phyloP scores from a whole-genome alignment of 2,888 invertebrate genomes.

The Protonemura montana region DNA sequence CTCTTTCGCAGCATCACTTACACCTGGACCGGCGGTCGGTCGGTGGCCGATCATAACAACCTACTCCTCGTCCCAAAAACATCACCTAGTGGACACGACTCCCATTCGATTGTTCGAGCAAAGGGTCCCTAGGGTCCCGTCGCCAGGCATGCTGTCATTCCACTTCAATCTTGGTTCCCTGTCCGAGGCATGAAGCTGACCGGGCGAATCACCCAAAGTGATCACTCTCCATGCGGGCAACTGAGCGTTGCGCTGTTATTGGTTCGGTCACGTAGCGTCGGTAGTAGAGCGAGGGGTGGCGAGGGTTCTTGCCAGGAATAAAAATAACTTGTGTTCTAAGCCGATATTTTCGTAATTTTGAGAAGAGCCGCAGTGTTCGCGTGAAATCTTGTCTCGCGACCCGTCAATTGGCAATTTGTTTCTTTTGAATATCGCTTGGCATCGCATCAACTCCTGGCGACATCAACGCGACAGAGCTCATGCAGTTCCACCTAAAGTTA shows the following conservation, averaged over 20 bases:
- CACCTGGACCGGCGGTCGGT: not conserved
- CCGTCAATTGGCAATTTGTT: not conserved
- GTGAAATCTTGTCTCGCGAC: not conserved
- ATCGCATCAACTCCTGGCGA: not conserved
- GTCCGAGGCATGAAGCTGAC: too few species aligned
- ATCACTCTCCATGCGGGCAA: too few species aligned
- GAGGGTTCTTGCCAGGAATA: conserved; percentile 20
- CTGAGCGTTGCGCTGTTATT: not conserved
- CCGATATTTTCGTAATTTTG: not conserved
- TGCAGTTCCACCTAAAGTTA: not conserved
- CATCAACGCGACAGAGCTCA: not conserved
- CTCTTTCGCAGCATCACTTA: not conserved
- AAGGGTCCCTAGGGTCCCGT: too few species aligned
- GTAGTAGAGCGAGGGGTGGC: conserved; percentile 27
- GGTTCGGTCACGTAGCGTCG: not conserved
- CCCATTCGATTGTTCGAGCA: too few species aligned
- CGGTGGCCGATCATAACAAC: not conserved
- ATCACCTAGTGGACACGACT: not conserved
- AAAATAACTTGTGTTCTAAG: conserved; percentile 17
- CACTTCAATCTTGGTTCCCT: too few species aligned
- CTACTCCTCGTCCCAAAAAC: not conserved
- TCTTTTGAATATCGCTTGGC: not conserved
- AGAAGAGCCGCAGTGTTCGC: not conserved
- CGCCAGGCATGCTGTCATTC: too few species aligned
- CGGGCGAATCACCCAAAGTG: too few species aligned